phyloP scores from a whole-genome alignment of 2,797 vertebrate genomes.

The Esox lucius region DNA sequence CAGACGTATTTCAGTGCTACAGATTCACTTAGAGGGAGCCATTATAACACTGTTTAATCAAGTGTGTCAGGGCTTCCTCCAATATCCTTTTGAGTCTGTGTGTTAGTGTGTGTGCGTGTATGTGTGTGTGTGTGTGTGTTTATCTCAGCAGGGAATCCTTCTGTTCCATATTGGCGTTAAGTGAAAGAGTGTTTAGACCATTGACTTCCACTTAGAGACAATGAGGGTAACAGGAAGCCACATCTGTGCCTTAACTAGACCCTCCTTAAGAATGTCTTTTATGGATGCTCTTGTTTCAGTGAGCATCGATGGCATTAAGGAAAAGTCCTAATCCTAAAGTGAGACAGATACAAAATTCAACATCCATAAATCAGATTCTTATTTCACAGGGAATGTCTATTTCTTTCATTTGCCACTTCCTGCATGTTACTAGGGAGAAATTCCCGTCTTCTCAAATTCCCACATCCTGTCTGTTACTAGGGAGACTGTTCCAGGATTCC shows the following conservation, averaged over 20 bases:
- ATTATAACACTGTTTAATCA: conserved; percentile 2
- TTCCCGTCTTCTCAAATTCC: conserved; percentile 55
- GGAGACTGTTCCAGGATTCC: conserved; percentile 68
- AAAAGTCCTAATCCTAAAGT: background rate
- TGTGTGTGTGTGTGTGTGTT: conserved; percentile 1
- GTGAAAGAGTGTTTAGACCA: conserved; percentile 23
- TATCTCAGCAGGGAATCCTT: conserved; percentile 9
- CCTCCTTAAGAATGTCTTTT: background rate
- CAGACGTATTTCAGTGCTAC: background rate
- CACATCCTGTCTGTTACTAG: conserved; percentile 68
- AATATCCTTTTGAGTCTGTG: background rate
- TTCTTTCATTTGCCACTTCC: conserved; percentile 5
- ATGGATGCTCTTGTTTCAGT: too few species aligned
- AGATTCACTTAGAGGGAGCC: background rate
- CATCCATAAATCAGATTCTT: background rate
- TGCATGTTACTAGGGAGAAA: conserved; percentile 52
- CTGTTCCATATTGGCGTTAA: conserved; percentile 20
- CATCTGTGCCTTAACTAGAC: background rate
- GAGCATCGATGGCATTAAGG: background rate
- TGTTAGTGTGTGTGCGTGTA: conserved; percentile 10
- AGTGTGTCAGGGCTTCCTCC: conserved; percentile 1
- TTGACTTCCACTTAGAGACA: conserved; percentile 20
- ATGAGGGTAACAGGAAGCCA: background rate
- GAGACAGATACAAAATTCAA: background rate
- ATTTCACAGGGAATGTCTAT: background rate